These are phyloP conservation scores for Sylvietta virens DNA, from an alignment of 2,113 vertebrate species.

Conservation along the genomic window DNA sequence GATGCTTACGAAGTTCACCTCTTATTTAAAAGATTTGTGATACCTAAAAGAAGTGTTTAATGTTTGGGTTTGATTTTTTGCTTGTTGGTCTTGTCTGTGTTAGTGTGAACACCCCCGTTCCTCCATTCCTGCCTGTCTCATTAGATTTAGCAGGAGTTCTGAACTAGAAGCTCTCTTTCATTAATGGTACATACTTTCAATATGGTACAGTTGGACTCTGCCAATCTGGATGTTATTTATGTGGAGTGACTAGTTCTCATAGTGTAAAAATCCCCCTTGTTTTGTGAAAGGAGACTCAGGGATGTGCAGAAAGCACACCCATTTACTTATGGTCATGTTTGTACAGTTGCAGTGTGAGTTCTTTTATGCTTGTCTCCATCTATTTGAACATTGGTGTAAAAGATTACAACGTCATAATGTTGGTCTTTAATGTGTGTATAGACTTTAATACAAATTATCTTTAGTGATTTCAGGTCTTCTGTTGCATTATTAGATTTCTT, in stretches of 20 bases:
- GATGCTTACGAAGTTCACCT: neutral
- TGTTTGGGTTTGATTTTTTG: neutral
- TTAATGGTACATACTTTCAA: no score
- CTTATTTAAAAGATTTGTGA: neutral
- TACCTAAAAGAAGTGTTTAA: neutral
- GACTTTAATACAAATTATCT: neutral
- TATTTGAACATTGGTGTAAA: neutral
- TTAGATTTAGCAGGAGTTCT: neutral
- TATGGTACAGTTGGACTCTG: neutral
- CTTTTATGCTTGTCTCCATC: neutral
- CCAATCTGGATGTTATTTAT: neutral
- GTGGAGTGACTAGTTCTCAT: neutral
- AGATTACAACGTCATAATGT: neutral
- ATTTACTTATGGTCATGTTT: neutral
- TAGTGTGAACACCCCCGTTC: fast-evolving
- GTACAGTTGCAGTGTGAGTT: neutral
- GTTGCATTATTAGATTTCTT: neutral
- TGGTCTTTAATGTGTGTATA: neutral
- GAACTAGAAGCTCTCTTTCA: neutral
- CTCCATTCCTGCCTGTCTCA: neutral
- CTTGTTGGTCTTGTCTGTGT: neutral
- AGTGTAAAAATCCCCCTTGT: neutral
- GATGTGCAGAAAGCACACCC: neutral
- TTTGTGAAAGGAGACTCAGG: neutral
- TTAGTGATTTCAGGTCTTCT: neutral